Percentiles rank a stretch among this genome's conserved stretches.
Conservation (phyloP, 2,113 vertebrate genomes). For the Theristicus caerulescens region DNA sequence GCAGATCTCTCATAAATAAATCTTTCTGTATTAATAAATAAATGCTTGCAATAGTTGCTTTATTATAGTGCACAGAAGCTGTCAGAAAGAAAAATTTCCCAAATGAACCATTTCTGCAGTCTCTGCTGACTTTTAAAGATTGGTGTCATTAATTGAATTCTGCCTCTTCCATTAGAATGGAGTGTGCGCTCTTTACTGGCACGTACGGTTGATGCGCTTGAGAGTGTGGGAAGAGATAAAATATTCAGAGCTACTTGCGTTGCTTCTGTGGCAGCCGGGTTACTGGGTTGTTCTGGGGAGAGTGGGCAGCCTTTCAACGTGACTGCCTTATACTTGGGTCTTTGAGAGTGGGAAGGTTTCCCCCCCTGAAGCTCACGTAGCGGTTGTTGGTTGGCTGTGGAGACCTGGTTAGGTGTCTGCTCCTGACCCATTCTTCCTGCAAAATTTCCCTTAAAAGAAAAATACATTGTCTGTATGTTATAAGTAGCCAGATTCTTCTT, state of each 20-base stretch:
- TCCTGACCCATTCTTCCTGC: slow-evolving; percentile 23
- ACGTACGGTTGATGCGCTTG: background rate
- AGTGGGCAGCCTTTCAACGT: background rate
- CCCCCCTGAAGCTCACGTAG: rapidly evolving
- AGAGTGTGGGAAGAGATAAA: background rate
- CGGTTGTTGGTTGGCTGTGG: background rate
- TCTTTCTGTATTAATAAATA: slow-evolving; percentile 21
- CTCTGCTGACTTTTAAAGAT: background rate
- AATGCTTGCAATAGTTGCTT: background rate
- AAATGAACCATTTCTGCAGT: background rate
- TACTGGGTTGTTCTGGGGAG: background rate
- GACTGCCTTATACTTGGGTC: background rate
- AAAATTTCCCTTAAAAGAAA: background rate
- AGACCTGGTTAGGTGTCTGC: background rate
- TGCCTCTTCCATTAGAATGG: background rate
- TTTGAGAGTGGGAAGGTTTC: background rate
- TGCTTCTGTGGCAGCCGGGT: background rate
- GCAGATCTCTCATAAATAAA: slow-evolving; percentile 14
- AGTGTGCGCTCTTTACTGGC: background rate
- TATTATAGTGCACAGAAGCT: background rate
- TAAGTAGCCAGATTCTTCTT: background rate
- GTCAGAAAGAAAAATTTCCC: slow-evolving; percentile 26
- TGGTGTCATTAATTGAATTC: slow-evolving; percentile 27
- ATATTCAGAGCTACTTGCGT: background rate
- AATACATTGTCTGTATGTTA: rapidly evolving